Evolutionary conservation across 2,797 vertebrate species (phyloP).

Genomic region (Hipposideros larvatus): DNA sequence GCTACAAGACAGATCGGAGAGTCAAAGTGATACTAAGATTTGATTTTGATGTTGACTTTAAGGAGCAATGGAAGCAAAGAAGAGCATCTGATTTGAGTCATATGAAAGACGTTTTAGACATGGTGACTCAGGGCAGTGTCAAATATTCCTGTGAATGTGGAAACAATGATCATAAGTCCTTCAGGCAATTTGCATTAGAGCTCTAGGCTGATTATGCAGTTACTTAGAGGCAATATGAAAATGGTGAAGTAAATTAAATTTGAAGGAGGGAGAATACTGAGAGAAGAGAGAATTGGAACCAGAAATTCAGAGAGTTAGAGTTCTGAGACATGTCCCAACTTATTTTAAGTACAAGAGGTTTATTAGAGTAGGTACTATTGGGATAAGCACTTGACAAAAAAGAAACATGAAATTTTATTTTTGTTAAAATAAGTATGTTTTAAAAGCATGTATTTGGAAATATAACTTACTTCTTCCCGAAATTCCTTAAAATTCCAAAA

Average conservation of each 20-base stretch:
- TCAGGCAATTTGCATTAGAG: background rate
- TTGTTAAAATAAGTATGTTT: background rate
- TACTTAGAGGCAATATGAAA: background rate
- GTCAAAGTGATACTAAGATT: background rate
- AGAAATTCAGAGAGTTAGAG: background rate
- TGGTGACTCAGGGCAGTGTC: background rate
- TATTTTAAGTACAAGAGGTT: background rate
- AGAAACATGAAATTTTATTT: background rate
- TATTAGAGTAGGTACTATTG: background rate
- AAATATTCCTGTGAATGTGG: background rate
- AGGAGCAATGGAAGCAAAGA: slow-evolving; percentile 8
- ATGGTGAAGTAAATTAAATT: background rate
- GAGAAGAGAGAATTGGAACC: background rate
- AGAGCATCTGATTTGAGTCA: background rate
- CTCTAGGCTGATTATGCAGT: background rate
- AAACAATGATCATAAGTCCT: background rate
- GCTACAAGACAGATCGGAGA: background rate
- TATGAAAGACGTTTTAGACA: background rate
- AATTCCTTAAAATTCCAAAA: background rate
- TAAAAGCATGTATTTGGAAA: slow-evolving; percentile 22
- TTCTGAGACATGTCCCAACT: background rate
- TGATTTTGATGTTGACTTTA: background rate
- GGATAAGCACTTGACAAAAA: background rate
- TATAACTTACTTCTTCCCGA: background rate
- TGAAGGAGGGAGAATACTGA: background rate